phyloP scores from a whole-genome alignment of 2,888 invertebrate genomes.

The Hololepta plana region DNA sequence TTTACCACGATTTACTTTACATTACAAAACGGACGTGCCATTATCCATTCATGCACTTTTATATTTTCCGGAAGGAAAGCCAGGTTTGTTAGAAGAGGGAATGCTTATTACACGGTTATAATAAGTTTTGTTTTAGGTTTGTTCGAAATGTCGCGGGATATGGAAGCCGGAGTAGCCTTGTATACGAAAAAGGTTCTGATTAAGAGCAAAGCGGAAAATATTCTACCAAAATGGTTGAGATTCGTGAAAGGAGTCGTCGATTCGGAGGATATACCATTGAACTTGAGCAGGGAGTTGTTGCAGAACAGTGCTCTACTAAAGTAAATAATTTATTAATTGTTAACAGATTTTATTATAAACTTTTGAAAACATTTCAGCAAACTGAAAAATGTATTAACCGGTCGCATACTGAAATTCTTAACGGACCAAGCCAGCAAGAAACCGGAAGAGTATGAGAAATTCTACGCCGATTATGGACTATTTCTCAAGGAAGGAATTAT shows the following conservation, averaged over 20 bases:
- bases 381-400: slow-evolving; percentile 66
- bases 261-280: slow-evolving; percentile 95
- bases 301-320: slow-evolving; percentile 85
- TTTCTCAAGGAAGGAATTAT: slow-evolving; percentile 94
- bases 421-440: slow-evolving; percentile 74
- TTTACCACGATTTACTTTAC: slow-evolving; percentile 72
- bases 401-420: slow-evolving; percentile 67
- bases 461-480: slow-evolving; percentile 82
- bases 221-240: slow-evolving; percentile 87
- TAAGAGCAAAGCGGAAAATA: slow-evolving; percentile 75
- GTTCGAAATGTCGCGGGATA: slow-evolving; percentile 78
- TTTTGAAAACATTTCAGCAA: slow-evolving; percentile 35
- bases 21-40: slow-evolving; percentile 88
- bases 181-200: slow-evolving; percentile 89
- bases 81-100: slow-evolving; percentile 15
- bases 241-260: slow-evolving; percentile 97
- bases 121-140: slow-evolving; percentile 35
- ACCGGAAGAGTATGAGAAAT: slow-evolving; percentile 58
- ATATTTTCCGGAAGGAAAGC: slow-evolving; percentile 80
- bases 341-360: not conserved
- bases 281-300: slow-evolving; percentile 85
- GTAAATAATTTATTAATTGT: slow-evolving; percentile 28
- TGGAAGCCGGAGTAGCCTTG: slow-evolving; percentile 69
- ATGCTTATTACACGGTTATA: not conserved
- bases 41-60: slow-evolving; percentile 77